A percentile compares a stretch with the other conserved stretches of the same genome.
Conservation (phyloP, 1,140 invertebrate species). For the Drosophila athabasca region DNA sequence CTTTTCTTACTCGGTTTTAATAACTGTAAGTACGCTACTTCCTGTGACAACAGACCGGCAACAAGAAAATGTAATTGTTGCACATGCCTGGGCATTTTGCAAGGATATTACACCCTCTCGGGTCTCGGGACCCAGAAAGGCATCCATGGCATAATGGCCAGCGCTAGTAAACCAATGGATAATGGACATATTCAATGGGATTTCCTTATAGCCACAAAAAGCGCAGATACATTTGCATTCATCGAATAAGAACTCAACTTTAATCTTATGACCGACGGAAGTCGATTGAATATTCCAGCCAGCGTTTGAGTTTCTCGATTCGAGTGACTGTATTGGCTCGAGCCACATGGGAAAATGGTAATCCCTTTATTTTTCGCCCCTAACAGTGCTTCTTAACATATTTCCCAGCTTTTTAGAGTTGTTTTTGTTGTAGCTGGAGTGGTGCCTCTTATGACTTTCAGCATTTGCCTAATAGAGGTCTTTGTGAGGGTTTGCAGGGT, state of each 20-base stretch:
- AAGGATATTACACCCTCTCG: slow-evolving; percentile 40
- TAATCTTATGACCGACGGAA: slow-evolving; percentile 17
- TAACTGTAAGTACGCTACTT: slow-evolving; percentile 76
- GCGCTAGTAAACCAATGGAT: slow-evolving; percentile 4
- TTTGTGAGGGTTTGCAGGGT: slow-evolving; percentile 35
- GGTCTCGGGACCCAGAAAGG: slow-evolving; percentile 2
- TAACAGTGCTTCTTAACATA: slow-evolving; percentile 24
- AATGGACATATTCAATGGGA: slow-evolving; percentile 19
- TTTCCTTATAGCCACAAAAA: not conserved
- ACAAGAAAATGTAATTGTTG: slow-evolving; percentile 73
- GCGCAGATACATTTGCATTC: slow-evolving; percentile 12
- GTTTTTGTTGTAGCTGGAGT: slow-evolving; percentile 23
- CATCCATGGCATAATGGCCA: slow-evolving; percentile 46
- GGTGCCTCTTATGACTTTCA: slow-evolving; percentile 48
- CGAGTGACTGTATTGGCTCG: slow-evolving; percentile 50
- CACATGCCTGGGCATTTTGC: slow-evolving; percentile 52
- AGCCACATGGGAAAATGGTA: slow-evolving; percentile 47
- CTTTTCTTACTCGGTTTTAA: slow-evolving; percentile 61
- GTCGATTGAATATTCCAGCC: slow-evolving; percentile 37
- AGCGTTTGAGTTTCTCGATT: slow-evolving; percentile 13
- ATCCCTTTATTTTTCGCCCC: slow-evolving; percentile 13
- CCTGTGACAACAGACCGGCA: slow-evolving; percentile 42
- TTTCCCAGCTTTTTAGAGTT: slow-evolving; percentile 1
- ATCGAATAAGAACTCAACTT: slow-evolving; percentile 11
- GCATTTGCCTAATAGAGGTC: slow-evolving; percentile 58